These are phyloP conservation scores for Apocrypta bakeri DNA, from an alignment of 1,140 invertebrate species.

Conservation along the genomic window DNA sequence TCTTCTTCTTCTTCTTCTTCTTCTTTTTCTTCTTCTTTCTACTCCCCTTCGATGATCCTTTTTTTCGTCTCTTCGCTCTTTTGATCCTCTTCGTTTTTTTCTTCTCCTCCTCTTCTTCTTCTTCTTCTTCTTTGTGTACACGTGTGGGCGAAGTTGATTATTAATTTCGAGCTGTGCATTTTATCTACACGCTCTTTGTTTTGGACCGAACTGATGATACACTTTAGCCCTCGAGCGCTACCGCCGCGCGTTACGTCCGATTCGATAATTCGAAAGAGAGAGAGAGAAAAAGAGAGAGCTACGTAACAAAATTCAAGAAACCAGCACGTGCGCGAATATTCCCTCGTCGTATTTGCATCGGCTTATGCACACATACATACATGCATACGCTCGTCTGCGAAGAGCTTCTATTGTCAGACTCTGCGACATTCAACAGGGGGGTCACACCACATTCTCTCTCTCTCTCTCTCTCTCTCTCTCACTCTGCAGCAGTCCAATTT, in stretches of 20 bases:
- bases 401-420: not conserved
- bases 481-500: constrained; percentile 26
- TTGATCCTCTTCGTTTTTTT: not conserved
- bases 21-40: constrained; percentile 1
- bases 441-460: no score
- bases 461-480: no score
- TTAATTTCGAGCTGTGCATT: not conserved
- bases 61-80: not conserved
- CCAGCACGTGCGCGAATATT: constrained; percentile 1
- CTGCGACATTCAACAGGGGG: not conserved
- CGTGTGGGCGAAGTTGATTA: constrained; percentile 2
- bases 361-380: not conserved
- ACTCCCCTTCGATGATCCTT: constrained; percentile 11
- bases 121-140: not conserved
- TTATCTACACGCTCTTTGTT: no score
- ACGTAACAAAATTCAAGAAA: not conserved
- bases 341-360: constrained; percentile 19
- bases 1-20: constrained; percentile 11
- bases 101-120: not conserved
- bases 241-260: not conserved
- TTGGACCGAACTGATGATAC: not conserved
- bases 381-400: not conserved
- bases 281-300: no score
- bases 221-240: not conserved
- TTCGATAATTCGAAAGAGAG: no score